These are phyloP conservation scores for Eupithecia centaureata DNA, from an alignment of 2,888 invertebrate species.

Conservation along the genomic window DNA sequence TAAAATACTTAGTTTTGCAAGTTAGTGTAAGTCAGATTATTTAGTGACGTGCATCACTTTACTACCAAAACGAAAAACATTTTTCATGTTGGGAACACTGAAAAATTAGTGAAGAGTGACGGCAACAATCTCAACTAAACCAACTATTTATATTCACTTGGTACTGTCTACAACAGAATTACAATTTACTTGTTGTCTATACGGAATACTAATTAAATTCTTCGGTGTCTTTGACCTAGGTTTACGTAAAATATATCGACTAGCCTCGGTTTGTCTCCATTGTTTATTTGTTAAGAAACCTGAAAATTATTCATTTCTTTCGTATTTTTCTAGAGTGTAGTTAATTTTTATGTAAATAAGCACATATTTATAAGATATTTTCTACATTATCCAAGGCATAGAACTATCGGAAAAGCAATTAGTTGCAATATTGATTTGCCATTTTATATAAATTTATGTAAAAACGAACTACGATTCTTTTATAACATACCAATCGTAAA, in stretches of 20 bases:
- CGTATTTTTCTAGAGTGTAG: background rate
- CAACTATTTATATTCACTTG: conserved; percentile 39
- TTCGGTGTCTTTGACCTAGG: conserved; percentile 59
- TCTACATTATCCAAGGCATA: too few species aligned
- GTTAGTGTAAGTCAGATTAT: background rate
- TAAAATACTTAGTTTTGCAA: too few species aligned
- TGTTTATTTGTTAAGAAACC: conserved; percentile 30
- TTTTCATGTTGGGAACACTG: conserved; percentile 29
- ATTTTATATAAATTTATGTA: too few species aligned
- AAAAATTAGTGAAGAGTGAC: conserved; percentile 13
- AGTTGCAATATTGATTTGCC: too few species aligned
- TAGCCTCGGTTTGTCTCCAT: conserved; percentile 43
- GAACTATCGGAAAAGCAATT: too few species aligned
- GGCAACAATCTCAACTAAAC: conserved; percentile 19
- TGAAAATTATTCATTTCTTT: background rate
- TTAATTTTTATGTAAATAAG: too few species aligned
- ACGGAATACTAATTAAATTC: conserved; percentile 50
- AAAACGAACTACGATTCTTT: too few species aligned
- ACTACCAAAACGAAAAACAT: background rate
- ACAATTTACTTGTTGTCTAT: conserved; percentile 47
- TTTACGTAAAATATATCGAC: conserved; percentile 50
- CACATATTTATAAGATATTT: too few species aligned
- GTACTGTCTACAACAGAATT: conserved; percentile 45
- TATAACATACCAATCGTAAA: too few species aligned
- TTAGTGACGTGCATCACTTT: background rate